A percentile compares a stretch with the other conserved stretches of the same genome.
These are phyloP conservation scores for Nudaria mundana DNA, from an alignment of 2,888 invertebrate species.

Conservation along the genomic window DNA sequence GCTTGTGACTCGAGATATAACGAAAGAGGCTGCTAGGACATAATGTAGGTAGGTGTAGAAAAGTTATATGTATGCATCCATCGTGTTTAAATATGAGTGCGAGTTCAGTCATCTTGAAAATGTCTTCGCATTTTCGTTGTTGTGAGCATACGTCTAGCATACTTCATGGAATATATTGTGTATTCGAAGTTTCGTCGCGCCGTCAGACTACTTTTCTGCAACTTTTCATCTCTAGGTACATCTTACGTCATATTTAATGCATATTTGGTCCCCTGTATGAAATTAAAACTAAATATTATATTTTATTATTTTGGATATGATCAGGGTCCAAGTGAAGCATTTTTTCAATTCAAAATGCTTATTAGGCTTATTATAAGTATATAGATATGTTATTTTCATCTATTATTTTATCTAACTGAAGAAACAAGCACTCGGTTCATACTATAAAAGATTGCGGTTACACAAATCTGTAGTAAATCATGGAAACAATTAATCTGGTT, in stretches of 20 bases:
- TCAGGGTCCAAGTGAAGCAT: too few relatives aligned
- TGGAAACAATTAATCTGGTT: too few relatives aligned
- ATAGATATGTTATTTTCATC: not conserved
- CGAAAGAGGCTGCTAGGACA: too few relatives aligned
- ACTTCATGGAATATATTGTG: constrained; percentile 44
- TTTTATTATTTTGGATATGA: too few relatives aligned
- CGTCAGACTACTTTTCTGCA: constrained; percentile 43
- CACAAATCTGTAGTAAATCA: too few relatives aligned
- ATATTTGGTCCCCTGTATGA: not conserved
- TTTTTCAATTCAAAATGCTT: too few relatives aligned
- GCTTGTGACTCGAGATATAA: too few relatives aligned
- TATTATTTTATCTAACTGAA: not conserved
- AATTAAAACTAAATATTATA: not conserved
- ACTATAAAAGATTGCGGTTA: too few relatives aligned
- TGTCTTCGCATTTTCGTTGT: constrained; percentile 44
- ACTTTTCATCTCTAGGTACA: constrained; percentile 41
- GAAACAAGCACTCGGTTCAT: not conserved
- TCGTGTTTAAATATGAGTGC: not conserved
- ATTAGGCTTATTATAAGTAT: too few relatives aligned
- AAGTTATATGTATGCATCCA: not conserved
- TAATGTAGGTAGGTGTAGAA: too few relatives aligned
- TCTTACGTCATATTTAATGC: constrained; percentile 27
- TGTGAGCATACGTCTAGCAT: constrained; percentile 26
- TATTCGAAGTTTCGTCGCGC: constrained; percentile 44
- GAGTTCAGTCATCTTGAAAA: not conserved